Evolutionary conservation across 2,113 vertebrate genomes (phyloP).

Genomic region (Neodon shergylaensis): DNA sequence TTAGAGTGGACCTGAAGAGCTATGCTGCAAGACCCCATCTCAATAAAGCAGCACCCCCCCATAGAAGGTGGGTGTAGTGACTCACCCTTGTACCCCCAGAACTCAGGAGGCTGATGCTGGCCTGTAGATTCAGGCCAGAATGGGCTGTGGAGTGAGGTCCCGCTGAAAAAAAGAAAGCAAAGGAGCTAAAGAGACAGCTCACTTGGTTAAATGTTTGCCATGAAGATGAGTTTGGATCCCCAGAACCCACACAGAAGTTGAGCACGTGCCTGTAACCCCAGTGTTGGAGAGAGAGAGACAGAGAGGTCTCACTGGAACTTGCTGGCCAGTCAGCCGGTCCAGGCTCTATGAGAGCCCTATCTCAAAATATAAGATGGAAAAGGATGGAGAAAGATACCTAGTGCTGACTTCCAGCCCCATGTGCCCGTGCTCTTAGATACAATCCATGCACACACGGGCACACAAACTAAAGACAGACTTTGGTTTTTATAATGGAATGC

Average conservation of each 20-base stretch:
- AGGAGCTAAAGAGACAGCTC: neutral
- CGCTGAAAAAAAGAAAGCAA: neutral
- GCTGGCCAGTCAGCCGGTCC: neutral
- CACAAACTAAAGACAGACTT: neutral
- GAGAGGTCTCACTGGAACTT: neutral
- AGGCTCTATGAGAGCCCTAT: neutral
- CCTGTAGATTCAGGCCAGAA: too few species aligned
- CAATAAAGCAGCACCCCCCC: neutral
- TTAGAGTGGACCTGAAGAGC: neutral
- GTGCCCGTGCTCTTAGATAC: neutral
- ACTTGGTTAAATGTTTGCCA: too few species aligned
- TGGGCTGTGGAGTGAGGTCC: neutral
- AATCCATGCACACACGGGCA: neutral
- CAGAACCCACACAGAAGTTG: neutral
- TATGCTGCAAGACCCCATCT: neutral
- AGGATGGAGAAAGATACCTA: neutral
- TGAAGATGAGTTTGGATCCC: neutral
- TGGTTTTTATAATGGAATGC: neutral
- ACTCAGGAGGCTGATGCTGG: neutral
- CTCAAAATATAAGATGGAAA: neutral
- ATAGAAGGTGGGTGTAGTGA: too few species aligned
- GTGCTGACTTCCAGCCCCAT: neutral
- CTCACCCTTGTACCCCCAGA: neutral
- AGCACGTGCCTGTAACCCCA: neutral
- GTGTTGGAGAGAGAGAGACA: neutral